Base-by-base conservation (phyloP, 2,888 invertebrate species). In the Cyrtodaria siliqua region DNA sequence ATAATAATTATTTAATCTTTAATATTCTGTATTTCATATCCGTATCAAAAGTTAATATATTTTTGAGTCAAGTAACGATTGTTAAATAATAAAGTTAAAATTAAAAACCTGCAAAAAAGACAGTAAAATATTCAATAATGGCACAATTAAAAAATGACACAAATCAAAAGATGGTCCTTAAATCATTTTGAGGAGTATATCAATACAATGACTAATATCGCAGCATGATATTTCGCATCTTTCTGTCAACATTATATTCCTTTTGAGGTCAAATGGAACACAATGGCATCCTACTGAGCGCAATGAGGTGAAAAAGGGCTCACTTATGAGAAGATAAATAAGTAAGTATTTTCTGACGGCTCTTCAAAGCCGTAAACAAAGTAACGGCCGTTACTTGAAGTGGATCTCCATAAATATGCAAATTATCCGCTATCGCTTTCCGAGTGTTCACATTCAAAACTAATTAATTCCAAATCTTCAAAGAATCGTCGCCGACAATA, bases 351-450 rank as follows among this genome's bases (percentile, higher is more conserved):
- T 14, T 49, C 42, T 42, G 29, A 40, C 26, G 23, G 23, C 20
- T 23, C 26, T 47, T 6, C 27, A 61, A 59, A 14, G 42, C 2
- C 24, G 18, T 18, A 47, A 52, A 69, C 56, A 69, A 62, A 63
- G 16, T 29, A 20, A 62, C 24, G 14, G 53, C 69, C 53, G 47
- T 55, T 50, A 26, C 33, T 27, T 63, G 40, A 52, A 63, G 63
- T 50, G 47, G 70, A 26, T 40, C 40, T 18, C 57, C 55, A 70
- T 70, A 57, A 57, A 42, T 70, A 57, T 70, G 70, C 23, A 70
- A 70, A 70, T 70, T 29, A 70, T 20, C 40, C 20, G 23, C 49
- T 56, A 44, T 56, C 47, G 4, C 20, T 12, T 8, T 44, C 55
- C 16, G 49, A 20, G 49, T 49, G 40, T 42, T 38, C 63, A 47